Evolutionary conservation across 2,888 invertebrate species (phyloP), one percentile per base, ranked within the genome.

Genomic region (Mycalesis mineus): DNA sequence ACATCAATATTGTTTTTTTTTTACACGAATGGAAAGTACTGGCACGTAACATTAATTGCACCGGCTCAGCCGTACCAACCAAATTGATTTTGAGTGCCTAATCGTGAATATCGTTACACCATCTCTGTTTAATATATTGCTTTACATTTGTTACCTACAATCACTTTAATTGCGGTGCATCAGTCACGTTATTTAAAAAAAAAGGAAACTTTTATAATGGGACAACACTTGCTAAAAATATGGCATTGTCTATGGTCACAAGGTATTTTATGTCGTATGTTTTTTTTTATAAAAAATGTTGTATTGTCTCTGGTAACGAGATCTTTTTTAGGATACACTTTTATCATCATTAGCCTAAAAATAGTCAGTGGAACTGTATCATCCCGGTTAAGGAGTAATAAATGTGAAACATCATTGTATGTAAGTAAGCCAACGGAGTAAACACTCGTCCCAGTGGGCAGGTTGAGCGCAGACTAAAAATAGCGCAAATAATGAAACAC

Each of bases 401-500:
- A 47, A 80, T 78, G 76, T 78, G 2, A 80, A 81, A 82, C 79
- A 76, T 73, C 77, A 81, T 83, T 83, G 84, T 81, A 78, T 78
- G 77, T 80, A 80, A 80, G 83, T 82, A 78, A 80, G 80, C 74
- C 79, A 77, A 70, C 78, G 74, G 73, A 77, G 80, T 85, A 87
- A 84, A 84, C 84, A 86, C 82, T 82, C 75, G 79, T 78, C 75
- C 79, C 80, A 80, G 73, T 72, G 74, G 73, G 82, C 88, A 88
- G 88, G 87, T 88, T 87, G 84, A 82, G 76, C 80, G 79, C 73
- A 72, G 75, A 79, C 84, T 89, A 88, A 86, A 88, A 86, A 88
- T 89, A 89, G 76, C 80, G 75, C 77, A 80, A 86, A 87, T 86
- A 88, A 88, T 88, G 85, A 88, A 88, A 85, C 84, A 78, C 87